Conservation (phyloP, 2,113 vertebrate species). For the Verasper variegatus region DNA sequence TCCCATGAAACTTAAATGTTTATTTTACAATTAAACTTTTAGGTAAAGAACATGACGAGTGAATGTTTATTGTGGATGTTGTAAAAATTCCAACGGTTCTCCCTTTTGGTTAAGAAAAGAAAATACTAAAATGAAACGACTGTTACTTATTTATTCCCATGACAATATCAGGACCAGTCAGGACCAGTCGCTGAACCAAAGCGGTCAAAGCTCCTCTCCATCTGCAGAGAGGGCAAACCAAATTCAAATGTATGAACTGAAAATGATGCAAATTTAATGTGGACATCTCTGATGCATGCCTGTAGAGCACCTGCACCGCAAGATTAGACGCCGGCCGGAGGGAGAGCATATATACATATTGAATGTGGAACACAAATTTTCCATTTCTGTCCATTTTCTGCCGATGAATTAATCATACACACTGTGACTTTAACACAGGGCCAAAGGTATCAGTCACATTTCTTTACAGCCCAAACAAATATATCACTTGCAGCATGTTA, state of each 20-base stretch:
- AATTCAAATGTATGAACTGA: constrained; percentile 8
- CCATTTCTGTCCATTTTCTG: constrained; percentile 23
- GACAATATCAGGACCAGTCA: neutral
- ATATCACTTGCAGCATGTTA: neutral
- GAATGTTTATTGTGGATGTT: no score
- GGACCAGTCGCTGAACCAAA: neutral
- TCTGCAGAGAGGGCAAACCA: neutral
- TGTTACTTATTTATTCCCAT: neutral
- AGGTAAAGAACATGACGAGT: no score
- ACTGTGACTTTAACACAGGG: neutral
- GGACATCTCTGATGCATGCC: constrained; percentile 16
- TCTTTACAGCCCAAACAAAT: neutral
- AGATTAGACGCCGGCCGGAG: neutral
- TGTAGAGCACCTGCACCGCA: constrained; percentile 2
- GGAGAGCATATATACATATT: constrained; percentile 39
- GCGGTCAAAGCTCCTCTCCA: neutral
- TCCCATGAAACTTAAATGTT: neutral
- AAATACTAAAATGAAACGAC: no score
- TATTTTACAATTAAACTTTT: no score
- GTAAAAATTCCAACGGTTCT: no score
- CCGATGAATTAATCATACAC: constrained; percentile 22
- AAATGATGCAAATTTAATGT: constrained; percentile 49
- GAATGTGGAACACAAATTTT: constrained; percentile 41
- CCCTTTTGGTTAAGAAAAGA: no score
- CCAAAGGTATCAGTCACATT: neutral